These are phyloP conservation scores for Astyanax mexicanus DNA, from an alignment of 2,797 vertebrate genomes.

Conservation along the genomic window DNA sequence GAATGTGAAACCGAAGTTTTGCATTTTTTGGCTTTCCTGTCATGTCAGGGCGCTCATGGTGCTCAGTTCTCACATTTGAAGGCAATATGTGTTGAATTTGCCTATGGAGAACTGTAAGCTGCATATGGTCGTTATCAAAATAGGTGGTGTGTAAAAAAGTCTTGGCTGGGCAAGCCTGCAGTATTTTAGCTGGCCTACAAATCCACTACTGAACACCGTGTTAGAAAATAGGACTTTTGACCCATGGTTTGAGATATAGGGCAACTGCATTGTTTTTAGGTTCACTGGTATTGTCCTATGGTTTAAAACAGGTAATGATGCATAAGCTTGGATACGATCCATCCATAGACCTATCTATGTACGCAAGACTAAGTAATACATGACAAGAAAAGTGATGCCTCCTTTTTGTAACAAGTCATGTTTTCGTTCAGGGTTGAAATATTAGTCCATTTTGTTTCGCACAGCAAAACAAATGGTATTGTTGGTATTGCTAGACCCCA, in stretches of 20 bases:
- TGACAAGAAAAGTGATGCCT: not conserved
- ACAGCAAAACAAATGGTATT: not conserved
- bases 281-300: not conserved
- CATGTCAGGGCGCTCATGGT: not conserved
- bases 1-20: conserved; percentile 14
- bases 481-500: not conserved
- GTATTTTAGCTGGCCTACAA: not conserved
- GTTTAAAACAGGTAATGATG: not conserved
- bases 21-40: conserved; percentile 6
- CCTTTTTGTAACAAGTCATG: not conserved
- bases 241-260: not conserved
- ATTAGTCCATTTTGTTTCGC: not conserved
- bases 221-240: not conserved
- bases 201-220: not conserved
- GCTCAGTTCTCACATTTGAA: conserved; percentile 21
- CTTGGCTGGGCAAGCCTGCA: conserved; percentile 12
- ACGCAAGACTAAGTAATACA: not conserved
- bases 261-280: not conserved
- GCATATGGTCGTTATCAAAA: conserved; percentile 20
- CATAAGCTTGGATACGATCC: not conserved
- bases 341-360: not conserved
- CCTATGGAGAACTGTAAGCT: conserved; percentile 9
- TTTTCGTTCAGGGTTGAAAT: not conserved
- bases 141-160: conserved; percentile 24
- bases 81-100: conserved; percentile 7